These are phyloP conservation scores for Accipiter cooperii DNA, from an alignment of 2,113 vertebrate species.

Conservation along the genomic window DNA sequence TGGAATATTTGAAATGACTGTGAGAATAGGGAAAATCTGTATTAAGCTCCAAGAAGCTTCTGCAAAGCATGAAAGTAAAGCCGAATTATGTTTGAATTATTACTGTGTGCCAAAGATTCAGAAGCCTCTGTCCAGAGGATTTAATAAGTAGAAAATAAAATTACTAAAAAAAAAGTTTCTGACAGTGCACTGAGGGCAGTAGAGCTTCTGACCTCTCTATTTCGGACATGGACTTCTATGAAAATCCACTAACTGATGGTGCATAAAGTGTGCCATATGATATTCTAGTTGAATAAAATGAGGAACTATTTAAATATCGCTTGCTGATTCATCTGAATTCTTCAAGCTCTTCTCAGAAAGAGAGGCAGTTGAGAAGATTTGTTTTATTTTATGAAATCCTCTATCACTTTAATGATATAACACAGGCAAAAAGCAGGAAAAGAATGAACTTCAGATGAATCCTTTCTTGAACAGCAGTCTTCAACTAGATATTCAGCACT, in stretches of 20 bases:
- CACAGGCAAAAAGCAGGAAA: background rate
- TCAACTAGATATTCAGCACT: background rate
- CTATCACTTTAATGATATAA: background rate
- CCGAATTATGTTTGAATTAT: background rate
- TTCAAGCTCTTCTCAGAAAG: background rate
- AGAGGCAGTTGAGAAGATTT: background rate
- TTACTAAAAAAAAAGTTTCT: background rate
- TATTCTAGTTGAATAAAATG: background rate
- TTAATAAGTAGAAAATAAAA: background rate
- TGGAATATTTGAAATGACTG: background rate
- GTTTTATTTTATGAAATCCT: background rate
- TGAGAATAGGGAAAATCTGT: background rate
- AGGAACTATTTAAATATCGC: background rate
- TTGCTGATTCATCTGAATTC: slow-evolving; percentile 19
- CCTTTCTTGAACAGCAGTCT: background rate
- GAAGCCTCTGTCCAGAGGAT: background rate
- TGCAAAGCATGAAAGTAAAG: background rate
- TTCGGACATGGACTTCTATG: background rate
- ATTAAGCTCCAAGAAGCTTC: background rate
- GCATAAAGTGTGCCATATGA: background rate
- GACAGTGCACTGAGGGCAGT: rapidly evolving
- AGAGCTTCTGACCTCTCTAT: background rate
- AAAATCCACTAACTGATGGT: background rate
- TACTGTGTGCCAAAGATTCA: background rate
- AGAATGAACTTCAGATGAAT: background rate